Evolutionary conservation across 2,113 vertebrate species (phyloP).

Genomic region (cattle (Bos taurus)): ARS-UCD2.0 NC_037354.1:12071501-12072000

Average conservation of each 20-base stretch:
- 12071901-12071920: neutral
- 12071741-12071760: neutral
- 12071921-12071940: neutral
- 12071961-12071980: neutral
- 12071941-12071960: neutral
- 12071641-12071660: neutral
- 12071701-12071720: neutral
- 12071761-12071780: neutral
- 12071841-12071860: neutral
- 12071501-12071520: too few relatives aligned
- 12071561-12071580: neutral
- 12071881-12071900: neutral
- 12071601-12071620: neutral
- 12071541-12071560: too few relatives aligned
- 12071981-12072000: neutral
- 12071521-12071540: too few relatives aligned
- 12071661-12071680: neutral
- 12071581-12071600: neutral
- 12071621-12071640: neutral
- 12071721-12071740: neutral
- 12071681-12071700: neutral
- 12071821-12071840: neutral
- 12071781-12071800: neutral
- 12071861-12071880: neutral
- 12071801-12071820: neutral